Base-by-base conservation (phyloP, 2,888 invertebrate species). In the Arenicola marina region DNA sequence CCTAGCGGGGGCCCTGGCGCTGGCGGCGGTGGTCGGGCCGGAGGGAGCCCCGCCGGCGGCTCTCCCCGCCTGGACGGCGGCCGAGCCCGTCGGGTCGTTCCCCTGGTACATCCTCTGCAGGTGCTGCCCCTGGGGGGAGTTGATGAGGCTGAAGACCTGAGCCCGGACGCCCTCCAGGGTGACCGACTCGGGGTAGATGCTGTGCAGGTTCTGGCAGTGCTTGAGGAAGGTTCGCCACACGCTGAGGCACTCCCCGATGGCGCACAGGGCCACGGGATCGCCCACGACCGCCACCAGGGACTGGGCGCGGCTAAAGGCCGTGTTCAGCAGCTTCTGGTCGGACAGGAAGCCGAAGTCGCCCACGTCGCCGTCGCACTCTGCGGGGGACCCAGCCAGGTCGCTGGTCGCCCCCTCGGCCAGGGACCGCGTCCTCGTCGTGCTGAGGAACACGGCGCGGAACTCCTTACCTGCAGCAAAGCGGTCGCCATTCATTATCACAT, bases 191-290 rank as follows among this genome's bases (percentile, higher is more conserved):
- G 81, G 80, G 54, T 71, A 63, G 31, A 80, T 67, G 59, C 77
- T 77, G 15, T 73, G 71, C 75, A 79, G 74, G 59, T 79, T 77
- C 63, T 74, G 71, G 63, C 80, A 80, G 60, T 80, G 76, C 56
- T 67, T 67, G 46, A 69, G 55, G 58, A 53, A 69, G 33, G 64
- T 56, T 31, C 67, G 48, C 69, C 69, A 69, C 32, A 65, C 51
- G 29, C 32, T 62, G 59, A 62, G 45, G 65, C 79, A 79, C 33
- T 80, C 78, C 18, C 81, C 80, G 1, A 78, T 72, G 4, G 75
- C 73, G 67, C 80, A 90, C 11, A 93, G 84, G 0, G 91, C 91
- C 0, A 92, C 88, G 0, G 92, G 92, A 84, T 93, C 92, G 0
- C 92, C 92, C 1, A 93, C 90, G 18, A 92, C 91, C 2, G 91